Conservation (phyloP, 1,140 invertebrate species). For the Ruditapes philippinarum region DNA sequence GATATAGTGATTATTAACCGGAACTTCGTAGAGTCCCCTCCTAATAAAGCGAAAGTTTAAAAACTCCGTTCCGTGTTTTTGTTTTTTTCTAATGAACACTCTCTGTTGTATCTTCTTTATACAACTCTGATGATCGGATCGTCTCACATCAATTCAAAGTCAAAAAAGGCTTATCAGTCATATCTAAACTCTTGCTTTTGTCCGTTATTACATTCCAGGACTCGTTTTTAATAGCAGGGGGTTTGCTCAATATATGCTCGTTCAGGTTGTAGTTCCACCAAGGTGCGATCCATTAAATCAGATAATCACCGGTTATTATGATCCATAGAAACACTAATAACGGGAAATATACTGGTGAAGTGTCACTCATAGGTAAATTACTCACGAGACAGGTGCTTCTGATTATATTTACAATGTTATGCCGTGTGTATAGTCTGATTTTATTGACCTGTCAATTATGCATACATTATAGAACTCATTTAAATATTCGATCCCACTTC, state of each 20-base stretch:
- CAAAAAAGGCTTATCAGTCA: background rate
- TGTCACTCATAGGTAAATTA: background rate
- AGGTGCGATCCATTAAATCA: background rate
- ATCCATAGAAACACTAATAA: background rate
- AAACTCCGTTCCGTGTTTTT: no score
- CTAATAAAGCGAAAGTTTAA: no score
- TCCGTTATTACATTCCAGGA: background rate
- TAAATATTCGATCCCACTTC: no score
- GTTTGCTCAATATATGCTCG: background rate
- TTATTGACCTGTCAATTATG: no score
- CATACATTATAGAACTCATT: no score
- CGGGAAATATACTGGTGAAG: background rate
- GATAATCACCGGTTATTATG: background rate
- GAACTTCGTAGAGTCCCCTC: no score
- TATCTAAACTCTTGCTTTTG: background rate
- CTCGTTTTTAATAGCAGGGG: background rate
- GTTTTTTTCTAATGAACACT: no score
- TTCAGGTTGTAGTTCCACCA: background rate
- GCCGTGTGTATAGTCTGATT: background rate
- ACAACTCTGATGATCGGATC: slow-evolving; percentile 1
- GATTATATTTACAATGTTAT: background rate
- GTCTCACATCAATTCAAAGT: background rate
- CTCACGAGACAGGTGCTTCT: background rate
- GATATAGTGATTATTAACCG: no score
- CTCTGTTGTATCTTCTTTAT: background rate